A percentile compares a stretch with the other conserved stretches of the same genome.
Conservation (phyloP, 1,140 invertebrate species). For the Pogonognathellus flavescens region DNA sequence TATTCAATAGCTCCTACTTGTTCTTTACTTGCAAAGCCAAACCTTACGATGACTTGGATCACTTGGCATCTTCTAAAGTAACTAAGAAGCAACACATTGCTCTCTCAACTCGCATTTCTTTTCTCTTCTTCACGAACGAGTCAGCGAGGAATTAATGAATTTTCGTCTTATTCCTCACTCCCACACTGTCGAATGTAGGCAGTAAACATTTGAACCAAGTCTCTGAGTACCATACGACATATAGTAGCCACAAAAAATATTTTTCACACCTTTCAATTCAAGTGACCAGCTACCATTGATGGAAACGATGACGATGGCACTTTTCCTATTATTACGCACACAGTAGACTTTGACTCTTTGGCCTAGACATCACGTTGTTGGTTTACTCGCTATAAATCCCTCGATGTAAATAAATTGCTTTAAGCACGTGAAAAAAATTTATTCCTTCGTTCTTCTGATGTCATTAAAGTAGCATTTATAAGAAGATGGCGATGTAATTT, state of each 20-base stretch:
- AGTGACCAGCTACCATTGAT: conserved; percentile 43
- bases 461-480: not conserved
- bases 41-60: not conserved
- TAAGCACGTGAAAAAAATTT: not conserved
- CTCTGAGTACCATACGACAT: not conserved
- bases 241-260: not conserved
- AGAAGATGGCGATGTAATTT: too few species aligned
- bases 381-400: conserved; percentile 20
- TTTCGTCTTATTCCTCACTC: conserved; percentile 32
- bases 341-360: conserved; percentile 41
- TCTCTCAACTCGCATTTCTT: not conserved
- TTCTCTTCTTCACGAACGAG: conserved; percentile 37
- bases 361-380: conserved; percentile 30
- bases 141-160: conserved; percentile 44
- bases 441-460: not conserved
- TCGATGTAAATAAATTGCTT: not conserved
- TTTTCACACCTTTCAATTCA: conserved; percentile 47
- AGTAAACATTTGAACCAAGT: not conserved
- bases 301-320: conserved; percentile 45
- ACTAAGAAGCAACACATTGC: not conserved
- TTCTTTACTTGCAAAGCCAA: conserved; percentile 39
- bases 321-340: conserved; percentile 34
- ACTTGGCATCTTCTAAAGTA: not conserved
- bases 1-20: conserved; percentile 41
- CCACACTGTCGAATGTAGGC: not conserved